Evolutionary conservation across 1,140 invertebrate species (phyloP).

Genomic region (Lordiphosa mommai): DNA sequence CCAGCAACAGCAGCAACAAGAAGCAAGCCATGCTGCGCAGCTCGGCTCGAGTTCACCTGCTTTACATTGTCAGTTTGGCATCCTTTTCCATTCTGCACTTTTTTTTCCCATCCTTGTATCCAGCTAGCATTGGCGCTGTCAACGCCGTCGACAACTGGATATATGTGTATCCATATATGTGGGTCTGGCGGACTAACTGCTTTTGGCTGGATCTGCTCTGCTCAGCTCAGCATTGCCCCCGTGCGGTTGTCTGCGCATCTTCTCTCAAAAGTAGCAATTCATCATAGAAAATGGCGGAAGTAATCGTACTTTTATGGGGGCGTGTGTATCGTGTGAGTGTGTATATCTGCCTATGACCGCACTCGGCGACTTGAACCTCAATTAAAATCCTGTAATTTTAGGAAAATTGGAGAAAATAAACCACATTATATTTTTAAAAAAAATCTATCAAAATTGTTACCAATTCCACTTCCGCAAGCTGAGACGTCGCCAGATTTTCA

Average conservation of each 20-base stretch:
- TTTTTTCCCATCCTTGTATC: constrained; percentile 2
- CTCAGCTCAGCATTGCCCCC: constrained; percentile 26
- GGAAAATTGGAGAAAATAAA: too few relatives aligned
- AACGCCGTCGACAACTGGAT: constrained; percentile 68
- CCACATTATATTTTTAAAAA: too few relatives aligned
- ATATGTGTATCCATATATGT: constrained; percentile 64
- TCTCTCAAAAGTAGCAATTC: constrained; percentile 77
- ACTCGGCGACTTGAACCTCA: constrained; percentile 28
- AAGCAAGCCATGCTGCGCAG: constrained; percentile 15
- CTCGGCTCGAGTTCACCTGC: constrained; percentile 54
- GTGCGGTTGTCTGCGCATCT: constrained; percentile 61
- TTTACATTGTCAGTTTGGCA: constrained; percentile 27
- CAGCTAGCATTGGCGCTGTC: constrained; percentile 43
- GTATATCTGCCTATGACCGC: constrained; percentile 15
- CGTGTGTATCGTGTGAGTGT: constrained; percentile 6
- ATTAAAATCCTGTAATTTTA: constrained; percentile 36
- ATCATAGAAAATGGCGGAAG: constrained; percentile 80
- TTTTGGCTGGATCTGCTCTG: constrained; percentile 28
- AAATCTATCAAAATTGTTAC: too few relatives aligned
- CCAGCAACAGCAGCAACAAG: constrained; percentile 18
- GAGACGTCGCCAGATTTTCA: too few relatives aligned
- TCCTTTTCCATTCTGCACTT: constrained; percentile 38
- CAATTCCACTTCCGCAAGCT: too few relatives aligned
- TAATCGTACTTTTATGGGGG: constrained; percentile 57
- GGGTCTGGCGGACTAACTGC: constrained; percentile 8